Percentiles rank a stretch among this genome's conserved stretches.
These are phyloP conservation scores for Hydrocynus forskahlii DNA, from an alignment of 2,797 vertebrate species.

Conservation along the genomic window DNA sequence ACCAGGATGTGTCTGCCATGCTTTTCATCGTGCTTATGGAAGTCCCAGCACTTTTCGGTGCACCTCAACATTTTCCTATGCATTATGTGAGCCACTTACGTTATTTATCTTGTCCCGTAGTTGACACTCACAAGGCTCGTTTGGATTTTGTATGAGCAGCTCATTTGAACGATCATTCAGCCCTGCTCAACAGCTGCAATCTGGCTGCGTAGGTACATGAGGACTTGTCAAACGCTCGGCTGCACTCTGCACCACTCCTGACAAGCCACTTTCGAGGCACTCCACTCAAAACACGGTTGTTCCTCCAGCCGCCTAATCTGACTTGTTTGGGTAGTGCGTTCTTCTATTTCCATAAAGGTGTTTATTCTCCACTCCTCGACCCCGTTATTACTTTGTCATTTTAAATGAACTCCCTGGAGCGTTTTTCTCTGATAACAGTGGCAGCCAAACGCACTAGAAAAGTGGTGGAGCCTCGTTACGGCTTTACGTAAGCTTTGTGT, in stretches of 20 bases:
- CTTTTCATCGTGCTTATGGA: background rate
- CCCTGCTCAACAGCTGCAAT: conserved; percentile 18
- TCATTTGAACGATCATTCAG: conserved; percentile 35
- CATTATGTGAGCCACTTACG: background rate
- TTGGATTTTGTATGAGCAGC: conserved; percentile 8
- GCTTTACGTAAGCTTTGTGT: conserved; percentile 53
- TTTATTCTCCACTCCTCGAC: background rate
- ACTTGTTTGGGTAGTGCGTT: conserved; percentile 43
- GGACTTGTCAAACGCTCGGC: conserved; percentile 37
- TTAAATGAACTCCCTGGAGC: conserved; percentile 21
- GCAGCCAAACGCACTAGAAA: conserved; percentile 25
- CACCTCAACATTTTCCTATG: background rate
- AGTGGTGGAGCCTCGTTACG: conserved; percentile 21
- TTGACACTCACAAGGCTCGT: background rate
- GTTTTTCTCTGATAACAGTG: conserved; percentile 23
- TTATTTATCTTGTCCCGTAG: background rate
- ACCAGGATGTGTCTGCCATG: background rate
- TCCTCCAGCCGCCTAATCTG: conserved; percentile 7
- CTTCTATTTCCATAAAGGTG: conserved; percentile 24
- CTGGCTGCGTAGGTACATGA: conserved; percentile 22
- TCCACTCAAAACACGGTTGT: conserved; percentile 11
- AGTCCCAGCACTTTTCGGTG: background rate
- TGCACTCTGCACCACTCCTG: conserved; percentile 1
- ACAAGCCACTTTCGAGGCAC: conserved; percentile 29
- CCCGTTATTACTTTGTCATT: conserved; percentile 28